A percentile compares a stretch with the other conserved stretches of the same genome.
phyloP scores from a whole-genome alignment of 2,113 vertebrate genomes.

The Glaucidium brasilianum region DNA sequence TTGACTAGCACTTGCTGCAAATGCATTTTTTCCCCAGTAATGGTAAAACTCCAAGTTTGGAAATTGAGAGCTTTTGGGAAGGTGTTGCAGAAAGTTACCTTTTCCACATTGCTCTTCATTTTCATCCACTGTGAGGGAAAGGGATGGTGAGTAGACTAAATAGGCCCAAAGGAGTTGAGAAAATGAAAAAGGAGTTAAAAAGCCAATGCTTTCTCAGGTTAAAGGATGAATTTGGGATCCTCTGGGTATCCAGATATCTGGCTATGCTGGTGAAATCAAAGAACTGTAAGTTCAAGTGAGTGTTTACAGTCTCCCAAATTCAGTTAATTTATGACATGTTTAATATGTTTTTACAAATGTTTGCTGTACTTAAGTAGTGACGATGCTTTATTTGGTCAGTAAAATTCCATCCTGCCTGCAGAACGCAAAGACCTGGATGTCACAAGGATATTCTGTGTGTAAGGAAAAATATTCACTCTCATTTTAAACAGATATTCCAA shows the following conservation, averaged over 20 bases:
- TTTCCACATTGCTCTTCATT: neutral
- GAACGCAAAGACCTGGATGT: constrained; percentile 58
- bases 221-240: neutral
- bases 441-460: constrained; percentile 73
- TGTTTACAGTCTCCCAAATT: constrained; percentile 62
- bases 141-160: neutral
- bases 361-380: constrained; percentile 72
- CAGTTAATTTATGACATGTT: constrained; percentile 72
- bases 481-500: constrained; percentile 68
- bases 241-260: neutral
- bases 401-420: constrained; percentile 67
- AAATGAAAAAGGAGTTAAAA: constrained; percentile 9
- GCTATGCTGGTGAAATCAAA: constrained; percentile 21
- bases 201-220: neutral
- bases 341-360: constrained; percentile 74
- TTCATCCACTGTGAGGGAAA: neutral
- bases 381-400: constrained; percentile 69
- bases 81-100: neutral
- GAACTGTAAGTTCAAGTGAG: constrained; percentile 39
- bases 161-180: neutral
- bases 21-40: neutral
- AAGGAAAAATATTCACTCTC: constrained; percentile 69
- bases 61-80: neutral
- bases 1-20: neutral
- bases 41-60: neutral